Base-by-base conservation (phyloP, 2,113 vertebrate genomes). In the Microcebus lehilahytsara region DNA sequence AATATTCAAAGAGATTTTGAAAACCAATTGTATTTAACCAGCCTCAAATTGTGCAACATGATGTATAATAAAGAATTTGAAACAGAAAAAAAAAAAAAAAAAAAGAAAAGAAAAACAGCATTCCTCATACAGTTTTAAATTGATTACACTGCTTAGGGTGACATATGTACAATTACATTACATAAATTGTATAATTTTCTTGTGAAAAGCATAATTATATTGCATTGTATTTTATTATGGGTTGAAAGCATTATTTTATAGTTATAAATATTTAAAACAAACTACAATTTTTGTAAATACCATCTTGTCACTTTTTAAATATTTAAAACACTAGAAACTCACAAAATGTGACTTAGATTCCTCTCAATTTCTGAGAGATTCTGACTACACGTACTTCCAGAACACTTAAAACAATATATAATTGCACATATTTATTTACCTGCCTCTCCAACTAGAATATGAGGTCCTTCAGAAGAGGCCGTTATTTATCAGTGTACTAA, bases 1-100 rank as follows among this genome's bases (percentile, higher is more conserved):
- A 92, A 80, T 64, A 97, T 74, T 97, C 95, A 10, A 66, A 96
- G 96, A 94, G 93, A 97, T 97, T 97, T 97, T 97, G 94, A 96
- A 96, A 98, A 97, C 67, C 93, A 98, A n/a, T 97, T 99, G 98
- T 99, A 98, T 97, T 98, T 98, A 99, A 98, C 92, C 96, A 98
- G 97, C 98, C 98, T 98, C 97, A 96, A 98, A 98, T 96, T 98
- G 98, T 98, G 98, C 98, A 98, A 98, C 97, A 75, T 98, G 92
- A 96, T 97, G 97, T 98, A 83, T 98, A 98, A 98, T 97, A 98
- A 98, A 97, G 62, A 92, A 97, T 97, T 98, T 98, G 97, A 97
- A 95, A 37, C 85, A 93, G 71, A 99, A 53, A 53, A 53, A 53
- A 53, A 53, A 53, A 37, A 37, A 37, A 14, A 53, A 53, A 53